These are phyloP conservation scores for Parauchenoglanis punctatus DNA, from an alignment of 2,797 vertebrate species.

Conservation along the genomic window DNA sequence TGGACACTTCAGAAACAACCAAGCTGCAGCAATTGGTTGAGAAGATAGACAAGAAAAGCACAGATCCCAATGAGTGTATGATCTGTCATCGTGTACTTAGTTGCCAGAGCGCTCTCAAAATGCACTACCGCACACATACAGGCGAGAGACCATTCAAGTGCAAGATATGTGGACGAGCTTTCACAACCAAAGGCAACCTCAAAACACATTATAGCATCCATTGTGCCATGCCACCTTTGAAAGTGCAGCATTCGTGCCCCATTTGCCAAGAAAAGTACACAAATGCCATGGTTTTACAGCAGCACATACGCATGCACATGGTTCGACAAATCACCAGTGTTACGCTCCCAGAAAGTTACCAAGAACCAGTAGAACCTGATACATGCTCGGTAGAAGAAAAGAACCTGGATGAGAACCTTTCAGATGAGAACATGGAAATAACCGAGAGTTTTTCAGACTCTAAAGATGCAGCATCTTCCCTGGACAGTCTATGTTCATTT, in stretches of 20 bases:
- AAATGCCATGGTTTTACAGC: slow-evolving; percentile 95
- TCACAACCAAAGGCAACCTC: slow-evolving; percentile 99
- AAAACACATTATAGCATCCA: slow-evolving; percentile 99
- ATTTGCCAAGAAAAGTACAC: slow-evolving; percentile 99
- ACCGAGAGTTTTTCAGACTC: slow-evolving; percentile 91
- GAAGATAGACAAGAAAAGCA: slow-evolving; percentile 95
- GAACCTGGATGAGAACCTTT: slow-evolving; percentile 91
- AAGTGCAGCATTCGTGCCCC: slow-evolving; percentile 96
- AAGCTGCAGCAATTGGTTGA: slow-evolving; percentile 96
- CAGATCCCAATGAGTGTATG: slow-evolving; percentile 93
- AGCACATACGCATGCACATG: slow-evolving; percentile 98
- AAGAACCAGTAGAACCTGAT: slow-evolving; percentile 92
- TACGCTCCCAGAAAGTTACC: slow-evolving; percentile 85
- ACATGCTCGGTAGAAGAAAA: slow-evolving; percentile 90
- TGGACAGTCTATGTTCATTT: slow-evolving; percentile 89
- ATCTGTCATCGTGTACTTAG: slow-evolving; percentile 96
- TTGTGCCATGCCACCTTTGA: slow-evolving; percentile 90
- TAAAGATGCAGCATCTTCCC: slow-evolving; percentile 76
- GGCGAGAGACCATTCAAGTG: slow-evolving; percentile 97
- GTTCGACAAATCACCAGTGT: slow-evolving; percentile 95
- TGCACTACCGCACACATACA: slow-evolving; percentile 98
- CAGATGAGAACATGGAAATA: slow-evolving; percentile 83
- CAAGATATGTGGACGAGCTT: slow-evolving; percentile 94
- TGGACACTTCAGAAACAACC: slow-evolving; percentile 92
- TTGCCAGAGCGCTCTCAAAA: slow-evolving; percentile 97